Evolutionary conservation across 2,797 vertebrate genomes (phyloP).

Genomic region (Taeniopygia guttata): DNA sequence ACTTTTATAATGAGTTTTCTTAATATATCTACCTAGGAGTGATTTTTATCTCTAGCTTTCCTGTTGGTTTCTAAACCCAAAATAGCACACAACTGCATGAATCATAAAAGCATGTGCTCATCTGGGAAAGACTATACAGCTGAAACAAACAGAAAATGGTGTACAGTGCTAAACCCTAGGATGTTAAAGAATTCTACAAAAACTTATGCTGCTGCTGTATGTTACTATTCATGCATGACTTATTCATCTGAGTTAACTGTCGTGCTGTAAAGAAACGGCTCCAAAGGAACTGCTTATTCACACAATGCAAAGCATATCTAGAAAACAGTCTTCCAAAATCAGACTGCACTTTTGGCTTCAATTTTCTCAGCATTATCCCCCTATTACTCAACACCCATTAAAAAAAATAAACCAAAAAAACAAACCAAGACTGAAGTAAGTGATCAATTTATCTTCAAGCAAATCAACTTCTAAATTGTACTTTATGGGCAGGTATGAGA

Average conservation of each 20-base stretch:
- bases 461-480: background rate
- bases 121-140: background rate
- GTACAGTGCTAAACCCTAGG: background rate
- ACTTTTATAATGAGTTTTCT: conserved; percentile 10
- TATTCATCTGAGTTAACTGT: background rate
- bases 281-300: background rate
- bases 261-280: background rate
- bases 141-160: conserved; percentile 43
- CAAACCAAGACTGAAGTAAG: background rate
- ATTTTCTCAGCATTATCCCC: background rate
- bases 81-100: conserved; percentile 53
- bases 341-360: background rate
- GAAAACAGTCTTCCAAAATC: background rate
- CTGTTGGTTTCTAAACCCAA: conserved; percentile 27
- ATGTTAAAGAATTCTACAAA: background rate
- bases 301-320: background rate
- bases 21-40: conserved; percentile 26
- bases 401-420: background rate
- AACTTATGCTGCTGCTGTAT: background rate
- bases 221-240: background rate
- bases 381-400: background rate
- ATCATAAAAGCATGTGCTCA: conserved; percentile 36
- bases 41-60: conserved; percentile 22
- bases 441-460: background rate
- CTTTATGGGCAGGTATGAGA: background rate